Evolutionary conservation across 2,888 invertebrate genomes (phyloP), one percentile per base, ranked within the genome.

Genomic region (Penaeus monodon): DNA sequence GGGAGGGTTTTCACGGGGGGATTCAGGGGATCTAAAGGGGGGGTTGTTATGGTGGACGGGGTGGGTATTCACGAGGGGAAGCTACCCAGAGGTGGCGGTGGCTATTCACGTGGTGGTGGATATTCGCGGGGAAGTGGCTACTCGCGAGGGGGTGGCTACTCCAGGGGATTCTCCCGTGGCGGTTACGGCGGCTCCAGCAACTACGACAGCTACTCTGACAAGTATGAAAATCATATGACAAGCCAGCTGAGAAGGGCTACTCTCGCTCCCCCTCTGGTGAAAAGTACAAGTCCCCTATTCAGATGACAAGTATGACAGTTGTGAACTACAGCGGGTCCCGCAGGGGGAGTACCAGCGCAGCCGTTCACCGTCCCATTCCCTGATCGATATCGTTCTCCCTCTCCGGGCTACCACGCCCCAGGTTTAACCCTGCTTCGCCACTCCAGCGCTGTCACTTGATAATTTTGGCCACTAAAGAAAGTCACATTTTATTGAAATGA

Each of bases 341-440:
- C 70, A 81, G 86, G 84, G 88, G 88, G 88, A 88, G 81, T 89
- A 89, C 88, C 86, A 83, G 78, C 89, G 89, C 77, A 89, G 89
- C 85, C 89, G 89, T 86, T 89, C 89, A 74, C 89, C 89, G 86
- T 89, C 81, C 84, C 88, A 88, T 84, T 86, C 89, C 86, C 86
- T 81, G 86, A 86, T 84, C 86, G 86, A 73, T 89, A 86, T 86
- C 86, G 86, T 84, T 84, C 89, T 84, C 78, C 89, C 84, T 89
- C 89, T 86, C 89, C 88, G 77, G 85, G 86, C 84, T 86, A 86
- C 84, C 85, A 86, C 88, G 86, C 84, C 84, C 85, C 88, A 88
- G 88, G 88, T 88, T n/a, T n/a, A n/a, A 88, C 86, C 86, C 84
- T 88, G 88, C 86, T 88, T 83, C 84, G 86, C 86, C 86, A 86